Percentiles rank a stretch among this genome's conserved stretches.
Evolutionary conservation across 2,113 vertebrate species (phyloP).

Genomic region (Calonectris borealis): DNA sequence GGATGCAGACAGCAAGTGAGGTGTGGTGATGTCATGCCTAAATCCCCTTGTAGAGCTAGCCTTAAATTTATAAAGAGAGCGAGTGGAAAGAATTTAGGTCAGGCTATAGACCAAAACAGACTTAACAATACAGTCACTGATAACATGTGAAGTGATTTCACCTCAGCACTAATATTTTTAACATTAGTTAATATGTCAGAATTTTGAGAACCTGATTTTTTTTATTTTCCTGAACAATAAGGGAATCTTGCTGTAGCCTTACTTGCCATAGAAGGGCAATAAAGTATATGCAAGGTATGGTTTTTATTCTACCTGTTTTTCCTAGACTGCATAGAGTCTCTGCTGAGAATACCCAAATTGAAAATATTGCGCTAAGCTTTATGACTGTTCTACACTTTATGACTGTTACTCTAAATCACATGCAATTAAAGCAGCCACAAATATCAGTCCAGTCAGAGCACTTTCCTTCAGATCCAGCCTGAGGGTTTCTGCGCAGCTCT

Average conservation of each 20-base stretch:
- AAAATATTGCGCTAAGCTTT: not conserved
- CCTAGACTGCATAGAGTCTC: not conserved
- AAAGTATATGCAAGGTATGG: not conserved
- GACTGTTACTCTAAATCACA: slow-evolving; percentile 23
- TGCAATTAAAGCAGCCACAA: slow-evolving; percentile 21
- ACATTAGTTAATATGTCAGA: not conserved
- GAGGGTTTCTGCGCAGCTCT: not conserved
- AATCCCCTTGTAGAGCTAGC: not conserved
- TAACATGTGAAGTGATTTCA: not conserved
- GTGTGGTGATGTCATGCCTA: not conserved
- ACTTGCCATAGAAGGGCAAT: not conserved
- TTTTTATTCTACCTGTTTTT: slow-evolving; percentile 16
- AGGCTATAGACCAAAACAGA: not conserved
- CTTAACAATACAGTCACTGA: not conserved
- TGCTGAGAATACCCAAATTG: slow-evolving; percentile 4
- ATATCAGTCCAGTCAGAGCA: not conserved
- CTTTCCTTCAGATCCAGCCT: not conserved
- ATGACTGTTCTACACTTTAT: slow-evolving; percentile 21
- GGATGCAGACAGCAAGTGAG: not conserved
- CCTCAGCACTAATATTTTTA: not conserved
- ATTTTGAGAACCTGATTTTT: not conserved
- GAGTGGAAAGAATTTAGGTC: not conserved
- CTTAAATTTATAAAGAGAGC: not conserved
- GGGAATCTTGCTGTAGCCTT: not conserved
- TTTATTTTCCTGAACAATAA: not conserved